Conservation (phyloP, 1,140 invertebrate species). For the Hesperophylax magnus region DNA sequence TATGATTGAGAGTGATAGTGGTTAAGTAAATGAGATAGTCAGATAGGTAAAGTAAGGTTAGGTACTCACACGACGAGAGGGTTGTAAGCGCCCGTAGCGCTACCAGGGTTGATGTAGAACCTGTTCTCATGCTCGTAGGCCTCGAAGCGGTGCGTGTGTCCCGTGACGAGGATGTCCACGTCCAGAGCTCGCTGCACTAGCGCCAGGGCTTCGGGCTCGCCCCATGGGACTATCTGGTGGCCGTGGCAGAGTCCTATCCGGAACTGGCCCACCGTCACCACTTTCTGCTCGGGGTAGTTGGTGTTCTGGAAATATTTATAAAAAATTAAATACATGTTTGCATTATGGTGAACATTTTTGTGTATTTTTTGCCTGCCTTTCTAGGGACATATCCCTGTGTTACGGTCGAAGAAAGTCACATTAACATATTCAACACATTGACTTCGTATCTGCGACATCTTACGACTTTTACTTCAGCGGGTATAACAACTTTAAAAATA, state of each 20-base stretch:
- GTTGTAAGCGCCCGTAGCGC: slow-evolving; percentile 97
- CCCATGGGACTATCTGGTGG: slow-evolving; percentile 98
- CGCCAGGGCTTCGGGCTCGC: slow-evolving; percentile 93
- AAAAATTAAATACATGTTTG: no score
- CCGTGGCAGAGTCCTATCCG: slow-evolving; percentile 98
- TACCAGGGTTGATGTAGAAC: slow-evolving; percentile 99
- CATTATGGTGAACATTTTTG: no score
- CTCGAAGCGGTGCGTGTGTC: slow-evolving; percentile 99
- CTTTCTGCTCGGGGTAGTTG: slow-evolving; percentile 98
- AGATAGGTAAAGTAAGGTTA: no score
- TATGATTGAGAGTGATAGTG: no score
- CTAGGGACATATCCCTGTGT: no score
- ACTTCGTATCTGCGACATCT: no score
- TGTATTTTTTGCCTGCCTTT: no score
- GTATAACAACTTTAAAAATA: no score
- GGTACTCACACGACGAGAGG: slow-evolving; percentile 86
- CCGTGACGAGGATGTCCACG: slow-evolving; percentile 98
- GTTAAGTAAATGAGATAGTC: no score
- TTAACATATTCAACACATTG: no score
- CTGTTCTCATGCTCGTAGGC: slow-evolving; percentile 99
- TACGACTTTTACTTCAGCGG: no score
- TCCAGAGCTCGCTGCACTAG: slow-evolving; percentile 96
- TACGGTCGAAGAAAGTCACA: no score
- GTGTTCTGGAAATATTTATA: slow-evolving; percentile 77
- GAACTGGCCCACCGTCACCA: slow-evolving; percentile 99